Evolutionary conservation across 2,113 vertebrate genomes (phyloP), one percentile per base, ranked within the genome.

Genomic region (Oxyura jamaicensis): DNA sequence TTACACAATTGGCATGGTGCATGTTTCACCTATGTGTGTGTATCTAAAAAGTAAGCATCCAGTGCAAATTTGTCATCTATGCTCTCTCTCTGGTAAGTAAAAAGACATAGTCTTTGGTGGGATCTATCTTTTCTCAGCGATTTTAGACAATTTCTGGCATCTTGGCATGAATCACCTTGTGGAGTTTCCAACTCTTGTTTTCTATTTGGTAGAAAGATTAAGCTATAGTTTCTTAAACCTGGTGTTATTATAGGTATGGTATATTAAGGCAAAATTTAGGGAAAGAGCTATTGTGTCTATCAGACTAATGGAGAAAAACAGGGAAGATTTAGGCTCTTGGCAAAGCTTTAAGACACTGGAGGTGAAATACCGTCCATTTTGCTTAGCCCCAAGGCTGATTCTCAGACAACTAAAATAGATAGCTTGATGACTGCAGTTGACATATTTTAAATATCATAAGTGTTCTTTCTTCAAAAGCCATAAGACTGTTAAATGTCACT

Each of bases 361-460:
- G 81, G 44, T 13, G 13, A 69, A 88, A 80, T 8, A 50, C 10
- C 8, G 93, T 46, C 11, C 3, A 2, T 48, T 75, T 81, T 78
- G 6, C 28, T 71, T 59, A 77, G 36, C 12, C 8, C 8, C 72
- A 68, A 44, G 25, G 7, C 5, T 92, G 39, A 42, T 62, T 52
- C 16, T 69, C 39, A 62, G 31, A 8, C 10, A 39, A 50, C 7
- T 7, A 76, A 80, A 73, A 63, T 29, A 69, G 46, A 8, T 23
- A 33, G 68, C 0, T 1, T 14, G 33, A 48, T 7, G 19, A 17
- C 42, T 65, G 48, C 56, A 2, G 1, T 10, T n/a, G 23, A 7
- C 3, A 0, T 8, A 66, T 88, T 84, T 58, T n/a, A 73, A 82
- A 91, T 41, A 58, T 10, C 1, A 83, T 39, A 86, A 71, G 4